phyloP scores from a whole-genome alignment of 2,113 vertebrate species.

The Rattus rattus region DNA sequence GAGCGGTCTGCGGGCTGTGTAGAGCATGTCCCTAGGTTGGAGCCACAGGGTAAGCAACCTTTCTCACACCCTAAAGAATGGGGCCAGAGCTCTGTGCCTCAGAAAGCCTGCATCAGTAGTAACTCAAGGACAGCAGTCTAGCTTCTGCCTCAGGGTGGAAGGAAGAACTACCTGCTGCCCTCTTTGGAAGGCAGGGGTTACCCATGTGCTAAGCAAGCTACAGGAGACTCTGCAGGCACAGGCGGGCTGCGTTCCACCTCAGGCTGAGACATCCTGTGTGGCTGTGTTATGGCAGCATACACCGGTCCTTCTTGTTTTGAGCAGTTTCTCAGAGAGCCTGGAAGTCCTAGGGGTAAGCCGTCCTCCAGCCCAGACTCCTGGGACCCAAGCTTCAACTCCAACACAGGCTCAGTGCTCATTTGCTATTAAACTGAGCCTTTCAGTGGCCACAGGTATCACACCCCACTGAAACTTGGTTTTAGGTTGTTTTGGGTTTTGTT shows the following conservation, averaged over 20 bases:
- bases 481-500: neutral
- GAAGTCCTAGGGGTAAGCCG: constrained; percentile 38
- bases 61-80: constrained; percentile 38
- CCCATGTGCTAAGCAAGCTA: neutral
- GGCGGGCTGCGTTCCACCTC: constrained; percentile 57
- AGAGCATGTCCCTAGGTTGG: constrained; percentile 15
- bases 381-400: neutral
- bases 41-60: neutral
- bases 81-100: neutral
- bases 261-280: neutral
- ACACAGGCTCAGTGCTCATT: neutral
- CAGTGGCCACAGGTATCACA: neutral
- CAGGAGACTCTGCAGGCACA: neutral
- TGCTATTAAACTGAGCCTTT: neutral
- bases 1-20: constrained; percentile 51
- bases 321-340: constrained; percentile 48
- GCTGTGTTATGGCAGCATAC: constrained; percentile 53
- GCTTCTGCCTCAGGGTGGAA: neutral
- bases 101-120: neutral
- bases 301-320: constrained; percentile 71
- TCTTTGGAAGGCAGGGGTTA: neutral
- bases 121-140: neutral
- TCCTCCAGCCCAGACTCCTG: neutral
- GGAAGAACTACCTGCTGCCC: neutral
- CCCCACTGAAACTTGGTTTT: neutral